Percentiles rank a stretch among this genome's conserved stretches.
Evolutionary conservation across 2,888 invertebrate species (phyloP).

Genomic region (Drosophila mettleri): DNA sequence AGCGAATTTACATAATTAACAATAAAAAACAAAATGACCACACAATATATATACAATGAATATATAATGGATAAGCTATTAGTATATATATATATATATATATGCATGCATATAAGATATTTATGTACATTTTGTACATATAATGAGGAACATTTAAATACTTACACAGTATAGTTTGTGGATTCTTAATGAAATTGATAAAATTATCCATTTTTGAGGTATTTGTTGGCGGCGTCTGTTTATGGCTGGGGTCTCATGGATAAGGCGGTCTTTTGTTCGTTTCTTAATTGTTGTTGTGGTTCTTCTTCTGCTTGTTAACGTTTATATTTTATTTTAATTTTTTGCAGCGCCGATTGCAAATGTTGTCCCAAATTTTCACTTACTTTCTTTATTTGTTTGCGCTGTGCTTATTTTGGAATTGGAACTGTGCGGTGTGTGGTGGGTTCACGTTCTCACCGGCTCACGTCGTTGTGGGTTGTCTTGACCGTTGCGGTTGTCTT

Average conservation of each 20-base stretch:
- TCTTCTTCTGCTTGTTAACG: constrained; percentile 21
- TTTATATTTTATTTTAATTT: constrained; percentile 4
- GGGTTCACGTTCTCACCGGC: constrained; percentile 39
- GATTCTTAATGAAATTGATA: constrained; percentile 64
- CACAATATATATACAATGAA: neutral
- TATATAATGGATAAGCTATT: neutral
- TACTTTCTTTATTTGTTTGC: constrained; percentile 63
- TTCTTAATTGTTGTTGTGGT: neutral
- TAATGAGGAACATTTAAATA: constrained; percentile 20
- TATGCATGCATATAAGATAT: neutral
- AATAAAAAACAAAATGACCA: neutral
- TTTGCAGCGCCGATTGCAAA: constrained; percentile 29
- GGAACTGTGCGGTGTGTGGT: constrained; percentile 21
- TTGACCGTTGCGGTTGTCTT: constrained; percentile 4
- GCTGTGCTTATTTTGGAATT: constrained; percentile 24
- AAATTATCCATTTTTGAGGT: constrained; percentile 77
- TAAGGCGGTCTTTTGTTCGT: constrained; percentile 8
- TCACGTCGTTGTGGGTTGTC: constrained; percentile 10
- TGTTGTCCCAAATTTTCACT: constrained; percentile 71
- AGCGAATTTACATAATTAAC: neutral
- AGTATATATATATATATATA: neutral
- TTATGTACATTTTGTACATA: no score
- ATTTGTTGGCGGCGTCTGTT: constrained; percentile 10
- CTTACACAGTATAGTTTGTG: constrained; percentile 80
- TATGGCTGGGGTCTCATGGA: constrained; percentile 39